Base-by-base conservation (phyloP, 2,888 invertebrate genomes). In the Brenthis daphne region DNA sequence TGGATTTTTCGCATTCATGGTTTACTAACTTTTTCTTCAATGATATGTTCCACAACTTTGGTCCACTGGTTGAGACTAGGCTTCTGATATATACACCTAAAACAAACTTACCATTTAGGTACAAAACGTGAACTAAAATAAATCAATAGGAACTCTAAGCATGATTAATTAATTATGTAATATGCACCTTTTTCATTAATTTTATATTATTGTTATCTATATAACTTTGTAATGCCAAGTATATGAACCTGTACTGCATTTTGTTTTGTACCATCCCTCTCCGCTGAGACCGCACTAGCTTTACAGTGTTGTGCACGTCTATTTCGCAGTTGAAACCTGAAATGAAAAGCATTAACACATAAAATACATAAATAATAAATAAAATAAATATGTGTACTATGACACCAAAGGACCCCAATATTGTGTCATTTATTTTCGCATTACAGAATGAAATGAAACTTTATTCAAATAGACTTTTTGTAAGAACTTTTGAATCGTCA, bases 201-300 rank as follows among this genome's bases (percentile, higher is more conserved):
- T 73, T 85, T 24, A 81, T 65, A 58, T 81, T 82, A 66, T 81
- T 84, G 64, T 73, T 96, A 82, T 97, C 97, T 77, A 98, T 96
- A 85, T 97, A 98, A 85, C 97, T 96, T 83, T 97, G 95, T 63
- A 99, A 96, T 65, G 99, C 99, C 80, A 97, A 94, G 92, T 99
- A 99, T 67, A 99, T 97, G 91, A 99, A 99, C 88, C 97, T 97
- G 90, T 99, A 99, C 94, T 99, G 99, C 66, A 97, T 96, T 91
- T 98, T 98, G 66, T 99, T 99, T 93, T 99, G 99, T 68, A 99
- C 99, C 97, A 99, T 97, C 71, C 99, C 99, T 65, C 97, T 96
- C 67, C 99, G 94, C 91, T 99, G 99, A 2, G 97, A 96, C 56
- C 99, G 94, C 69, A 98, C 97, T 94, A 97, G 95, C 89, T 97